phyloP scores from a whole-genome alignment of 2,113 vertebrate species.

The Dermatemys mawii region DNA sequence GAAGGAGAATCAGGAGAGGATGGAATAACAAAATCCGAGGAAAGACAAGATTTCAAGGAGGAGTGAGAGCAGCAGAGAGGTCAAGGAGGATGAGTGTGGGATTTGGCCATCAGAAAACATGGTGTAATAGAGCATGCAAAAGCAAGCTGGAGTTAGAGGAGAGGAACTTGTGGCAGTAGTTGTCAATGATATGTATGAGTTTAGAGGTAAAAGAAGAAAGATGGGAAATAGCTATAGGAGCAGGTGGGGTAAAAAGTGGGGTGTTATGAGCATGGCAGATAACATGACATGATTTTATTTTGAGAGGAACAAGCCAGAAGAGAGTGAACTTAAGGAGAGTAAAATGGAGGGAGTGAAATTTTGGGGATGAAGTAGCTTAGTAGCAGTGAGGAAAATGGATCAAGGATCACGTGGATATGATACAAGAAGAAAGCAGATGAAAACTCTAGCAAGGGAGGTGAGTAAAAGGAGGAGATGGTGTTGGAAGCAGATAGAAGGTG shows the following conservation, averaged over 20 bases:
- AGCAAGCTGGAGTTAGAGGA: background rate
- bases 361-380: background rate
- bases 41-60: background rate
- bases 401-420: background rate
- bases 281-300: background rate
- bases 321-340: background rate
- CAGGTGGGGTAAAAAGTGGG: background rate
- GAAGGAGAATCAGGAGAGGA: background rate
- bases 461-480: background rate
- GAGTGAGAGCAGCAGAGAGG: background rate
- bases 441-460: background rate
- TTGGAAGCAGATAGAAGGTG: background rate
- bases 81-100: background rate
- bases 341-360: background rate
- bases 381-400: background rate
- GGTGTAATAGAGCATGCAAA: background rate
- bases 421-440: background rate
- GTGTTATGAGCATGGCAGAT: background rate
- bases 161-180: background rate
- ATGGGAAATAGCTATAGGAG: background rate
- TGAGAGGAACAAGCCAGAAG: background rate
- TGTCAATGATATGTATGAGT: background rate
- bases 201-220: background rate
- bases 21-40: background rate
- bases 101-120: background rate